Evolutionary conservation across 2,888 invertebrate genomes (phyloP), one percentile per base, ranked within the genome.

Genomic region (Drosophila conformis): DNA sequence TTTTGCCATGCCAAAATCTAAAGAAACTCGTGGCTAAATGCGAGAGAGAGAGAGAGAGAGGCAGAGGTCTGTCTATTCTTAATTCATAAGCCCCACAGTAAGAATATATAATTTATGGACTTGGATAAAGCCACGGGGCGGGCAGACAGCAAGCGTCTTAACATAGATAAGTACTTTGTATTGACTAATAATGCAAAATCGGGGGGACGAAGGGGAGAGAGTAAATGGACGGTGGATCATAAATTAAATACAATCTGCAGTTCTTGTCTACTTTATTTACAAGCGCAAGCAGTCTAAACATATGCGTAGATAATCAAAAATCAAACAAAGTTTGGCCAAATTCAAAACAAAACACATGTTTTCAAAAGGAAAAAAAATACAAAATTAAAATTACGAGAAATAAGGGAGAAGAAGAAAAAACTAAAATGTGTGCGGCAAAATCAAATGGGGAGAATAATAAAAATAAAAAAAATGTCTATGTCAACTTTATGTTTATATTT

Each of bases 181-280:
- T 62, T 53, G 54, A 63, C 53, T 27, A 11, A n/a, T 65, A 21
- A 21, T 48, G 21, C 56, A 18, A 27, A 49, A 46, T 46, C 4
- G 3, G 27, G 25, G 35, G 4, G 8, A 2, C 21, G 36, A 38
- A 58, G 35, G 42, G 25, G 27, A 8, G 35, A 35, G 35, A 35
- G 33, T n/a, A 38, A 21, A 31, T 36, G 31, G 36, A 25, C 6
- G 2, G 2, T 15, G 8, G 15, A 25, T 38, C 80, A 75, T 87
- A 84, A 86, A 87, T 89, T 76, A 53, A 73, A 71, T 54, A 73
- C 76, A 73, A 84, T 75, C 76, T 68, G 70, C 83, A 75, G 75
- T 82, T 79, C 73, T 73, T 83, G 84, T 82, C 82, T 83, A 54
- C 63, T 67, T 71, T 86, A 83, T 79, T 87, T 81, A 86, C 76